Evolutionary conservation across 2,797 vertebrate genomes (phyloP), one percentile per base, ranked within the genome.

Genomic region (Spea hammondii): DNA sequence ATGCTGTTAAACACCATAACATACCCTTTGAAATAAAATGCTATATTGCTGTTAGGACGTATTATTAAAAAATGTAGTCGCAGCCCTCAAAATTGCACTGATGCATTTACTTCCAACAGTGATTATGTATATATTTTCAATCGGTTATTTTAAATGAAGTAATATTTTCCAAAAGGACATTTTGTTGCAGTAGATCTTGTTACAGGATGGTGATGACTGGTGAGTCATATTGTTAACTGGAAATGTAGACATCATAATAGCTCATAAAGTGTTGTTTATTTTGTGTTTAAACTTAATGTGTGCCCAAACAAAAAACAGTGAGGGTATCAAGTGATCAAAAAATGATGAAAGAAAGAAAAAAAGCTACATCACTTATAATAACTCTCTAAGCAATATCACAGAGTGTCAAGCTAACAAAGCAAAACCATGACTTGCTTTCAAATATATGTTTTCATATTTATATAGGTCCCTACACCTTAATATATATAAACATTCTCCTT

Each of bases 221-320:
- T 57, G 55, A 57, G 9, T 57, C 55, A 57, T 57, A 57, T 57
- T 57, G 55, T 57, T 57, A 57, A 13, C 55, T 57, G 55, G 55
- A 57, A 57, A 57, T 57, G 12, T 57, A 57, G 55, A 12, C 55
- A 11, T 57, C 11, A 64, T 44, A 64, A 64, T 64, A 64, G 1
- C n/a, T 32, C 5, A 32, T 64, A 64, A 57, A 57, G n/a, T 10
- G 55, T 57, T 57, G 55, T 57, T 57, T 57, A 57, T 57, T 13
- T 13, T 5, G n/a, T 57, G 5, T 57, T 57, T 57, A 5, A 57
- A 57, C 11, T 57, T 5, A 57, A 57, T 12, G n/a, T 57, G 5
- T 57, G 55, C 55, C 12, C 11, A 12, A 57, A 57, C 55, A 10
- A 57, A 57, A 13, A 11, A 57, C 3, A 57, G 12, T 57, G 5